These are phyloP conservation scores for Tursiops truncatus DNA, from an alignment of 2,113 vertebrate genomes.

Conservation along the genomic window DNA sequence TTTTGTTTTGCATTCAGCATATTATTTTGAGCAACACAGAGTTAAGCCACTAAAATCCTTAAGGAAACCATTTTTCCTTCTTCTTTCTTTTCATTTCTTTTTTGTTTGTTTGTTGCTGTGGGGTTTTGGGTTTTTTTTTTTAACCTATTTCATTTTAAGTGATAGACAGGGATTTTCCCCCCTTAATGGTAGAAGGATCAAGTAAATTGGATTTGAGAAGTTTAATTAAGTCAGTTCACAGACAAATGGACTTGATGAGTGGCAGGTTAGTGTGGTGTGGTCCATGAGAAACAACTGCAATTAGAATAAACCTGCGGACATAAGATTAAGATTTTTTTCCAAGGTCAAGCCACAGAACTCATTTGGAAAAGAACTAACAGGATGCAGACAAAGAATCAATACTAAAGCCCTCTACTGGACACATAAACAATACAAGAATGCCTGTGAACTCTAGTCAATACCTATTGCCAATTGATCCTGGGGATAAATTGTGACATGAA, in stretches of 20 bases:
- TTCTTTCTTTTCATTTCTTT: background rate
- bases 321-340: conserved; percentile 65
- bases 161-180: conserved; percentile 16
- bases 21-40: conserved; percentile 45
- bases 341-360: conserved; percentile 81
- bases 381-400: conserved; percentile 82
- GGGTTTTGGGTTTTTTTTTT: background rate
- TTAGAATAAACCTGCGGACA: conserved; percentile 79
- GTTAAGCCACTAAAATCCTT: conserved; percentile 16
- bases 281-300: conserved; percentile 81
- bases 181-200: conserved; percentile 71
- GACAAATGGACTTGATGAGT: conserved; percentile 82
- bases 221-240: conserved; percentile 86
- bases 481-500: conserved; percentile 32
- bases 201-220: conserved; percentile 83
- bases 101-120: background rate
- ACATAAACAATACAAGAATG: conserved; percentile 69
- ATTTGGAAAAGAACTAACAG: conserved; percentile 81
- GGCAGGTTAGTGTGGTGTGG: conserved; percentile 73
- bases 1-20: conserved; percentile 28
- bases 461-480: conserved; percentile 37
- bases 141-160: conserved; percentile 64
- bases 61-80: conserved; percentile 33
- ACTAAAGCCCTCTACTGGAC: conserved; percentile 67
- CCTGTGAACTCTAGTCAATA: conserved; percentile 56